Evolutionary conservation across 2,888 invertebrate species (phyloP).

Genomic region (Tenthredo distinguenda): DNA sequence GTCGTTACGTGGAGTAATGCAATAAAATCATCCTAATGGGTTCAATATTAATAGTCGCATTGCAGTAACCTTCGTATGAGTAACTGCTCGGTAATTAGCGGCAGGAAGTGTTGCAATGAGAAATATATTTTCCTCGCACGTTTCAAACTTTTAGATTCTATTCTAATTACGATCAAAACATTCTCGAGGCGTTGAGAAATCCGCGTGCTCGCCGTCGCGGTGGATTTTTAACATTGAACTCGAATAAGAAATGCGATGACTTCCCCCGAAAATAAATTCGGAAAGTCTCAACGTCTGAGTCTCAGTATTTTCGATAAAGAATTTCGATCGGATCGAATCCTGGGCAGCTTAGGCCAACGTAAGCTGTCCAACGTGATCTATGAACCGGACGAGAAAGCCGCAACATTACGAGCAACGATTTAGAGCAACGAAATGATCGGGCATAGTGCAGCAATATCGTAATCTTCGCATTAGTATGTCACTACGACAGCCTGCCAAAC

Average conservation of each 20-base stretch:
- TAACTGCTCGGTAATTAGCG: constrained; percentile 6
- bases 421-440: constrained; percentile 29
- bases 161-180: not conserved
- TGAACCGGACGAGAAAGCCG: constrained; percentile 37
- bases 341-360: not conserved
- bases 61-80: constrained; percentile 3
- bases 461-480: constrained; percentile 48
- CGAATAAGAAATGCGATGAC: constrained; percentile 31
- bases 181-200: not conserved
- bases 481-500: constrained; percentile 9
- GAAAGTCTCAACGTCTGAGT: not conserved
- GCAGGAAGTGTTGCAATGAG: constrained; percentile 35
- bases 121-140: not conserved
- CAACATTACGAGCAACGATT: constrained; percentile 6
- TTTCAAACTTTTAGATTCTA: not conserved
- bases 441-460: constrained; percentile 33
- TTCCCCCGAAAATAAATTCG: not conserved
- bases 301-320: not conserved
- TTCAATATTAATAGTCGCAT: not conserved
- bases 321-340: not conserved
- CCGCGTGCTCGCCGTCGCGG: not conserved
- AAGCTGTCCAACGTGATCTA: constrained; percentile 25
- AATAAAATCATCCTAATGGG: not conserved
- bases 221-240: constrained; percentile 16
- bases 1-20: not conserved